A percentile compares a stretch with the other conserved stretches of the same genome.
phyloP scores from a whole-genome alignment of 1,140 invertebrate species.

The Drosophila chauvacae region DNA sequence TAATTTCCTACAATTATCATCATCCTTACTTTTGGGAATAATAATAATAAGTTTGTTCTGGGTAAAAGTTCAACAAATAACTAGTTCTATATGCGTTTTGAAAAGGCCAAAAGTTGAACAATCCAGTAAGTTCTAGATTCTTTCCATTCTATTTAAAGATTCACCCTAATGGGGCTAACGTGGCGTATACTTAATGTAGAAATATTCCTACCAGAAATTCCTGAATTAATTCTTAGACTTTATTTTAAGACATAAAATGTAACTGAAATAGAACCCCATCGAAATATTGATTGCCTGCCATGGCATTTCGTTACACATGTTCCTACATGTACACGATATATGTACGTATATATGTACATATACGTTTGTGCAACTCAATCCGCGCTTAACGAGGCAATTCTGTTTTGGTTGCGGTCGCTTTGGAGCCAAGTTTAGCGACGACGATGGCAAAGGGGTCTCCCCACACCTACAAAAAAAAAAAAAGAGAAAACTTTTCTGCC shows the following conservation, averaged over 20 bases:
- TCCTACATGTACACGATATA: constrained; percentile 4
- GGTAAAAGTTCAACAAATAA: background rate
- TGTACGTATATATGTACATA: background rate
- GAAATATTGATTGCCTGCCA: constrained; percentile 29
- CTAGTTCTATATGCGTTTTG: background rate
- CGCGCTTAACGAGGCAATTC: constrained; percentile 42
- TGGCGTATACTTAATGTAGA: background rate
- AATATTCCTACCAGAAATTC: background rate
- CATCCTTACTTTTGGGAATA: no score
- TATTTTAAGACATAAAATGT: constrained; percentile 1
- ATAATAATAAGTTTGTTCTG: background rate
- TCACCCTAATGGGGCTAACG: background rate
- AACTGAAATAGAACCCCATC: constrained; percentile 3
- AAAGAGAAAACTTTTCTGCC: constrained; percentile 2
- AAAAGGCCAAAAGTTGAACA: background rate
- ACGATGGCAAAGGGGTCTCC: no score
- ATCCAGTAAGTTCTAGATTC: background rate
- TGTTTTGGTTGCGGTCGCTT: constrained; percentile 43
- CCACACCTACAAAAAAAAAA: background rate
- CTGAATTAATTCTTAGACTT: background rate
- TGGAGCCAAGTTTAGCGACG: constrained; percentile 28
- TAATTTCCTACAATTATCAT: background rate
- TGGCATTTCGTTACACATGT: constrained; percentile 30
- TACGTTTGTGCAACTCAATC: constrained; percentile 24
- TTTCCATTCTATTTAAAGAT: background rate